Base-by-base conservation (phyloP, 2,797 vertebrate species). In the Octomys mimax region DNA sequence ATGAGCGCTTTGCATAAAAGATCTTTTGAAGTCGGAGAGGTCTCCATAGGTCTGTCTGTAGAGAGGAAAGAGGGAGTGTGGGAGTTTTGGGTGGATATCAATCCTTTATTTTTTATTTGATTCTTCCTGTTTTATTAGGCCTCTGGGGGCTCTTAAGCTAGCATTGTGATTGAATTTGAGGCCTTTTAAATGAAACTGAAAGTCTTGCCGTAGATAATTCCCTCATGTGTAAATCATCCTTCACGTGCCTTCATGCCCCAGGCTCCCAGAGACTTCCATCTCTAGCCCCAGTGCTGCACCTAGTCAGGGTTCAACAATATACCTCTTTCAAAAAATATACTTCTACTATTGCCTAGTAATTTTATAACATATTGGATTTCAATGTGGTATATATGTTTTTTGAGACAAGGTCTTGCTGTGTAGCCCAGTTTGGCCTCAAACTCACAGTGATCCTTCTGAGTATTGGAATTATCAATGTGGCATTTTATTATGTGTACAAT, bases 151-250 rank as follows among this genome's bases (percentile, higher is more conserved):
- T 28, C 33, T 52, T 61, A 22, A 33, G 39, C 9, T 54, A 92
- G 70, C 49, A 59, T 33, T 94, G 59, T 57, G 8, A 9, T 33
- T 95, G 57, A 79, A 73, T 89, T 95, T 89, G 52, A 78, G 81
- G 75, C 81, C 46, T 95, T 93, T 92, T 92, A 85, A 95, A 94
- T 62, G 57, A 71, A 96, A 59, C 52, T 71, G 26, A 78, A 91
- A 89, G 61, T 57, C 31, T 94, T 89, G 49, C 78, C 54, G 13
- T 33, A 64, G 61, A 66, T 83, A 33, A 89, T 92, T 92, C 96
- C 36, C 36, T 96, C 77, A 92, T 26, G 26, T 64, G 49, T n/a
- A 71, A 94, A 61, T 75, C 80, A 82, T 68, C 70, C 26, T 57
- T 83, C 18, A 26, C 18, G 4, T 57, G 89, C 64, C 79, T 81